These are phyloP conservation scores for Pseudomyrmex concolor DNA, from an alignment of 1,140 invertebrate genomes.

Conservation along the genomic window DNA sequence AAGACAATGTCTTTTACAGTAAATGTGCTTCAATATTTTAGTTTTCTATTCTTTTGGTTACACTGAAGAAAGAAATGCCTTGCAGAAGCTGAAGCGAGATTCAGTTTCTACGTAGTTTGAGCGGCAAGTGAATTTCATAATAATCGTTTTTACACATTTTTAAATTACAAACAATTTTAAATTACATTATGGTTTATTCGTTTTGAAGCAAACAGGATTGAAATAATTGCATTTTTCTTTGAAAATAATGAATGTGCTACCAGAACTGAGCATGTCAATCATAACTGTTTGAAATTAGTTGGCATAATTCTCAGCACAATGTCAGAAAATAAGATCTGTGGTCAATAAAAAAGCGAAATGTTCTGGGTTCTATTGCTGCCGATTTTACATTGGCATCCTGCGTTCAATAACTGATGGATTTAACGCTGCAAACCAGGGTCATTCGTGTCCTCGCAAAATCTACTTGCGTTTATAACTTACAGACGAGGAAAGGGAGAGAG, in stretches of 20 bases:
- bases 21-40: no score
- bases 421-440: no score
- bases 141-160: neutral
- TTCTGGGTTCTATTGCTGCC: neutral
- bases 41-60: no score
- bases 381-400: neutral
- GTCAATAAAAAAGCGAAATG: neutral
- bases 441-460: no score
- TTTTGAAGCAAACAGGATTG: neutral
- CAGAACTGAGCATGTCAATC: neutral
- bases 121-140: neutral
- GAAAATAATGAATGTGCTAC: slow-evolving; percentile 2
- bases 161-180: neutral
- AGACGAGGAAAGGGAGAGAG: no score
- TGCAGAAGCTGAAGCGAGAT: no score
- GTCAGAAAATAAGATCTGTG: neutral
- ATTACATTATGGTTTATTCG: neutral
- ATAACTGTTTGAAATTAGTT: neutral
- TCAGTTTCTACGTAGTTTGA: neutral
- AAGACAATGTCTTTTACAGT: no score
- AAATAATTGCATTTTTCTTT: slow-evolving; percentile 4
- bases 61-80: no score
- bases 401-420: no score
- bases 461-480: no score
- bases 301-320: neutral